These are phyloP conservation scores for Pegea sp. DNA, from an alignment of 23 tunicate species.

Conservation along the genomic window DNA sequence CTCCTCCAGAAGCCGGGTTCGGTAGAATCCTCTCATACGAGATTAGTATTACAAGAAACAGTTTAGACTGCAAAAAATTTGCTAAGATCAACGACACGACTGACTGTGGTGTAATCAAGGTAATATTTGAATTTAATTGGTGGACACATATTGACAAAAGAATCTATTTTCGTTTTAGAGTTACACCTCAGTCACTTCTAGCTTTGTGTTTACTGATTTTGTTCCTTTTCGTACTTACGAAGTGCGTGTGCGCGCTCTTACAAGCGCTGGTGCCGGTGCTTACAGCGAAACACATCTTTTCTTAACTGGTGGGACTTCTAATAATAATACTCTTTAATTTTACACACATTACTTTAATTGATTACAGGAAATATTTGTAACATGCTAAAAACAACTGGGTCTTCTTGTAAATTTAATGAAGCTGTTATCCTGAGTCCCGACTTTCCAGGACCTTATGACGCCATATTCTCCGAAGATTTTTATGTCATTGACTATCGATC, in stretches of 20 bases:
- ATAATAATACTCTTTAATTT: neutral
- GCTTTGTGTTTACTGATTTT: constrained; percentile 6
- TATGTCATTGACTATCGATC: neutral
- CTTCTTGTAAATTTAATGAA: neutral
- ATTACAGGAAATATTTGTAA: no score
- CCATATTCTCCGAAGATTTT: neutral
- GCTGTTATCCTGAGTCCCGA: neutral
- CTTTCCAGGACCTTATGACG: neutral
- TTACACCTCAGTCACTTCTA: no score
- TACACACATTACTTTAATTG: no score
- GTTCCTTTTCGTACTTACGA: constrained; percentile 8
- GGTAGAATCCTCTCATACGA: constrained; percentile 8
- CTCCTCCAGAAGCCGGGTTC: constrained; percentile 5
- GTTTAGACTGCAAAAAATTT: constrained; percentile 8
- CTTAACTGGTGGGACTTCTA: constrained; percentile 22
- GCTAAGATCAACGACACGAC: neutral
- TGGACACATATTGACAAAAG: no score
- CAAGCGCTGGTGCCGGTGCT: constrained; percentile 20
- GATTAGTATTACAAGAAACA: constrained; percentile 1
- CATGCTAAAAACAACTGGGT: no score
- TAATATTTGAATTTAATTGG: no score
- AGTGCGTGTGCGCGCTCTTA: constrained; percentile 17
- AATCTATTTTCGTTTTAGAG: no score
- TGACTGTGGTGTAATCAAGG: no score
- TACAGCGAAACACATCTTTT: constrained; percentile 9